Evolutionary conservation across 1,140 invertebrate species (phyloP), one percentile per base, ranked within the genome.

Genomic region (Tribolium madens): DNA sequence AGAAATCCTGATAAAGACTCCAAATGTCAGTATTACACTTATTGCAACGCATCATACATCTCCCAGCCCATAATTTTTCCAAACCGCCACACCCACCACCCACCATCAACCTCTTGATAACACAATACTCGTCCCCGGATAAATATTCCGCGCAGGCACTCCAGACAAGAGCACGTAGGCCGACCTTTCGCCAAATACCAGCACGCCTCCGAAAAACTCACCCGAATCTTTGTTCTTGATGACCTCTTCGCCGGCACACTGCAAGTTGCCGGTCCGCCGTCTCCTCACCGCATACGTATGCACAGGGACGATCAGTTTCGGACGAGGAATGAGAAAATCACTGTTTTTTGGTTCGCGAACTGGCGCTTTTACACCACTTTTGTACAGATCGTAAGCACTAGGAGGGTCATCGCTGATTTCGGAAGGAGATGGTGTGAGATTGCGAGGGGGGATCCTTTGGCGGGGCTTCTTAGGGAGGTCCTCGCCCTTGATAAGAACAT

Each of bases 301-400:
- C 71, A 95, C 93, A 50, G 94, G 94, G 70, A 95, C 94, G 81
- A 96, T 94, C 74, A 96, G 88, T 83, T 94, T 92, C 10, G 94
- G 94, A 81, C 94, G 87, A 0, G 94, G 94, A 84, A 96, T 95
- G 47, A 90, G 89, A 86, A 95, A 95, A 78, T 93, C 92, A 77
- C 68, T 50, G 4, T 71, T 71, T 14, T 48, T 33, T 17, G 52
- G 10, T n/a, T 18, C 52, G 9, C 9, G 17, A 1, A 64, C 57
- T 21, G 1, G 7, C 2, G 21, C 26, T 15, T 57, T 9, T 10
- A 21, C 15, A 5, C 57, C 57, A 18, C 17, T 33, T 33, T 64
- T 64, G 26, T 64, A 87, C 33, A 87, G 86, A 82, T 86, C 83
- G 75, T 86, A 87, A 71, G 9, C 12, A 64, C 42, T 14, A 60